A percentile compares a stretch with the other conserved stretches of the same genome.
Evolutionary conservation across 2,113 vertebrate genomes (phyloP).

Genomic region (Pyrgilauda ruficollis): DNA sequence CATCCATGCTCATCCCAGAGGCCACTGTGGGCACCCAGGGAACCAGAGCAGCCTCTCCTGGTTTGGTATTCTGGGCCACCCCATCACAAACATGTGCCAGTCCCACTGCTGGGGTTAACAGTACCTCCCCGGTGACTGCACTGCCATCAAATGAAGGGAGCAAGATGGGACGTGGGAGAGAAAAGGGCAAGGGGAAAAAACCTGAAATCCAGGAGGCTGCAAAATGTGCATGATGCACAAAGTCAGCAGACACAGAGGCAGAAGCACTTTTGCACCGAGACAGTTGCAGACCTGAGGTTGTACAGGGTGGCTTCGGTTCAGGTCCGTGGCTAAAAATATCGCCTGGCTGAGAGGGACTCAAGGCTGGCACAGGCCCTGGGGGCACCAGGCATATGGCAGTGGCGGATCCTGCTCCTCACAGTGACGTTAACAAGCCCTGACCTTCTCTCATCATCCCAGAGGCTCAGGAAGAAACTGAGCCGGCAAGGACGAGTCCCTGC

Average conservation of each 20-base stretch:
- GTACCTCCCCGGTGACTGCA: accelerated
- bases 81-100: not conserved
- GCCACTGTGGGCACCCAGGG: not conserved
- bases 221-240: not conserved
- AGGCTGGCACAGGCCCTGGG: slow-evolving; percentile 37
- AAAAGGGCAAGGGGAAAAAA: not conserved
- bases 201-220: not conserved
- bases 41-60: not conserved
- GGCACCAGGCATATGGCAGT: slow-evolving; percentile 43
- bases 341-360: not conserved
- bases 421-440: slow-evolving; percentile 66
- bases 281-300: not conserved
- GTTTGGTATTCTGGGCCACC: accelerated
- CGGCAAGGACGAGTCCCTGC: slow-evolving; percentile 35
- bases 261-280: not conserved
- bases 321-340: slow-evolving; percentile 28
- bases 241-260: not conserved
- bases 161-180: accelerated
- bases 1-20: not conserved
- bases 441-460: slow-evolving; percentile 59
- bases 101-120: accelerated
- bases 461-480: slow-evolving; percentile 27
- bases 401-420: slow-evolving; percentile 14
- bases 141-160: not conserved
- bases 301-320: not conserved